Percentiles rank a stretch among this genome's conserved stretches.
Conservation (phyloP, 1,140 invertebrate genomes). For the Agraylea sexmaculata region DNA sequence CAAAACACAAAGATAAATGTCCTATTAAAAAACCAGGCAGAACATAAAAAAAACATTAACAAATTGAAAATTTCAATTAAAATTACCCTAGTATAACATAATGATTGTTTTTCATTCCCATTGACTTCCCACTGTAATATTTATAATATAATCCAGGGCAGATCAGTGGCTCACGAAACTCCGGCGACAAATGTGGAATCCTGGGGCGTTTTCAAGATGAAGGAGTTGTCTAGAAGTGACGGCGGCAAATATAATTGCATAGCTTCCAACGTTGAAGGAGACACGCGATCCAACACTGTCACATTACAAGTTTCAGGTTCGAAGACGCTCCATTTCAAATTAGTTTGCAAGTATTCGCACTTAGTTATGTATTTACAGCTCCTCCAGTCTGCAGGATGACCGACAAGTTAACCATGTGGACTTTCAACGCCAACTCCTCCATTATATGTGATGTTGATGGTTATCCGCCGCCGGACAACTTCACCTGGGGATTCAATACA, state of each 20-base stretch:
- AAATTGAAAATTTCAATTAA: too few relatives aligned
- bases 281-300: conserved; percentile 13
- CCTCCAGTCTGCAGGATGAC: conserved; percentile 14
- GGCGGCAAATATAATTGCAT: conserved; percentile 12
- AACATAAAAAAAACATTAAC: too few relatives aligned
- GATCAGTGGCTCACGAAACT: conserved; percentile 11
- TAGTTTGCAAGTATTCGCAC: too few relatives aligned
- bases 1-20: too few relatives aligned
- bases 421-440: conserved; percentile 5
- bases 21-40: too few relatives aligned
- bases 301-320: conserved; percentile 8
- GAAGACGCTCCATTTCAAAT: too few relatives aligned
- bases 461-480: conserved; percentile 8
- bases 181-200: conserved; percentile 5
- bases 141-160: conserved; percentile 8
- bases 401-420: conserved; percentile 1
- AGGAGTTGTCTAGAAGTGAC: conserved; percentile 5
- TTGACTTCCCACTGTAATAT: too few relatives aligned
- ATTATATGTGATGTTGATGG: conserved; percentile 9
- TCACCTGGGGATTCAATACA: conserved; percentile 9
- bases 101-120: too few relatives aligned
- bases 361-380: conserved; percentile 13
- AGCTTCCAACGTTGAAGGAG: conserved; percentile 12
- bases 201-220: conserved; percentile 6
- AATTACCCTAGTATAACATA: too few relatives aligned